These are phyloP conservation scores for Epinephelus cyanopodus DNA, from an alignment of 2,113 vertebrate genomes.

Conservation along the genomic window DNA sequence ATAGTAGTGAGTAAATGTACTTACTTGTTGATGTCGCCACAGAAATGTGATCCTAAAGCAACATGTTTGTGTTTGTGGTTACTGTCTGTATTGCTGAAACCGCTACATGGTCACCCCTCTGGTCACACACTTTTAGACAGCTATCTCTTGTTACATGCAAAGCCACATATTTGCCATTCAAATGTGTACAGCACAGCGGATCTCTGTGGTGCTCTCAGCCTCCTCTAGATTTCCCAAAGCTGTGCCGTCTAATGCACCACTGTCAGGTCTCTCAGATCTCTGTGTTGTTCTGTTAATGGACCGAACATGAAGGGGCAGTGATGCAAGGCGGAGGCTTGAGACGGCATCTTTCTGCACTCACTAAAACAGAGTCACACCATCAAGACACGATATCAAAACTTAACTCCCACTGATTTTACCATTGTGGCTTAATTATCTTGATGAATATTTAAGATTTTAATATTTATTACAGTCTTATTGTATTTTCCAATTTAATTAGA, in stretches of 20 bases:
- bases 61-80: background rate
- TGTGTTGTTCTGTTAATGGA: background rate
- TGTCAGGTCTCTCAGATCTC: background rate
- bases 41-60: background rate
- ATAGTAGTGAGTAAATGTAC: no score
- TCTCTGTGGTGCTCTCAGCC: background rate
- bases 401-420: no score
- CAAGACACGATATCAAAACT: no score
- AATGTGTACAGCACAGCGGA: conserved; percentile 28
- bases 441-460: no score
- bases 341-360: no score
- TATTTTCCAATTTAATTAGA: no score
- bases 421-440: no score
- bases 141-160: conserved; percentile 44
- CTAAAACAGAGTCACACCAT: no score
- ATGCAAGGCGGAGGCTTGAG: no score
- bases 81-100: background rate
- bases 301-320: no score
- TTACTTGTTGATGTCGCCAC: background rate
- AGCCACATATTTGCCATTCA: conserved; percentile 65
- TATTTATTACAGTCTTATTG: no score
- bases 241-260: background rate
- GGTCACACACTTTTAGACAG: background rate
- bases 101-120: background rate
- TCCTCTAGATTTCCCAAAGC: background rate